A percentile compares a stretch with the other conserved stretches of the same genome.
Conservation (phyloP, 2,888 invertebrate genomes). For the Melitaea athalia region DNA sequence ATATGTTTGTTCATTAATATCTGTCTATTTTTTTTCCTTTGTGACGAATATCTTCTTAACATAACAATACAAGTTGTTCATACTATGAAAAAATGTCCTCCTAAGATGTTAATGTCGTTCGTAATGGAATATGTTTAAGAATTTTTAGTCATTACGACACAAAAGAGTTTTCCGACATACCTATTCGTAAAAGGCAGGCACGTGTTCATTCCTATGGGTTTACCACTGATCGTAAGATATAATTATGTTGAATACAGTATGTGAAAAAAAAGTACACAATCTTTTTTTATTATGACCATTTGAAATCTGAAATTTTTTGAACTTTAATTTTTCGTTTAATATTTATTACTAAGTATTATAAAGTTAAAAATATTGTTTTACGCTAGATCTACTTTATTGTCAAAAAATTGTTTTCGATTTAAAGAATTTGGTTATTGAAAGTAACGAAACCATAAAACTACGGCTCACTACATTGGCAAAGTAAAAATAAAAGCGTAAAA, state of each 20-base stretch:
- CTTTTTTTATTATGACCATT: too few species aligned
- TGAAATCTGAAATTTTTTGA: too few species aligned
- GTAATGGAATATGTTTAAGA: slow-evolving; percentile 16
- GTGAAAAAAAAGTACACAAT: not conserved
- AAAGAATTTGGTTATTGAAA: too few species aligned
- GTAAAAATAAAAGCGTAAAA: too few species aligned
- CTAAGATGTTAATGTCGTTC: slow-evolving; percentile 24
- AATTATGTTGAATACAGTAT: not conserved
- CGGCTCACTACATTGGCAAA: too few species aligned
- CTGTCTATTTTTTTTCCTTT: slow-evolving; percentile 50
- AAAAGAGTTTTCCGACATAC: slow-evolving; percentile 12
- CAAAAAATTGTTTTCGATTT: too few species aligned
- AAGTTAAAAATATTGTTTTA: too few species aligned
- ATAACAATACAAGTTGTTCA: slow-evolving; percentile 65
- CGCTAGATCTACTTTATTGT: too few species aligned
- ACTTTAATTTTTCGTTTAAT: too few species aligned
- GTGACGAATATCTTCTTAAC: slow-evolving; percentile 65
- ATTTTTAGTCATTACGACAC: slow-evolving; percentile 44
- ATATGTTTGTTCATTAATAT: not conserved
- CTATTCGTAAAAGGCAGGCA: slow-evolving; percentile 11
- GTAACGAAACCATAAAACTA: too few species aligned
- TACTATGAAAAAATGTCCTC: slow-evolving; percentile 42
- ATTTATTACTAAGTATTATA: too few species aligned
- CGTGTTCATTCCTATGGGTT: slow-evolving; percentile 11
- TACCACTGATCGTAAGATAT: not conserved